Percentiles rank a stretch among this genome's conserved stretches.
These are phyloP conservation scores for Psittacula cyanocephala DNA, from an alignment of 2,113 vertebrate species.

Conservation along the genomic window DNA sequence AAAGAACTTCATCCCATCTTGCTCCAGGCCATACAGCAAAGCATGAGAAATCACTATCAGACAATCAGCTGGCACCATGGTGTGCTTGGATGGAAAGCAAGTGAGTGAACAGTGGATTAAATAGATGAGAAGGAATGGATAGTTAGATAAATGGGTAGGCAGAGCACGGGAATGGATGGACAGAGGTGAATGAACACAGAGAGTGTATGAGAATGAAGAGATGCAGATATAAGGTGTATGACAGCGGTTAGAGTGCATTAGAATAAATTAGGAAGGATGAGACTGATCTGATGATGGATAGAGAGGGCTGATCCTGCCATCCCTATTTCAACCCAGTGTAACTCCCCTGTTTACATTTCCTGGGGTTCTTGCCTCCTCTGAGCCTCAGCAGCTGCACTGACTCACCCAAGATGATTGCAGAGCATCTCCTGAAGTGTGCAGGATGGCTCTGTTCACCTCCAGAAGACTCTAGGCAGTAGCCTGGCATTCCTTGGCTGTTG, in stretches of 20 bases:
- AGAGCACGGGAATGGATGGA: not conserved
- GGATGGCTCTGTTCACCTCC: not conserved
- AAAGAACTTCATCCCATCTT: not conserved
- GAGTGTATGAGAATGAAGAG: not conserved
- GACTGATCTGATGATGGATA: not conserved
- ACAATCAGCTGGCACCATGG: not conserved
- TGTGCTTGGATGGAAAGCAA: not conserved
- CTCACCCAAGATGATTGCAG: not conserved
- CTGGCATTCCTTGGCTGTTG: not conserved
- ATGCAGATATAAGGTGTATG: not conserved
- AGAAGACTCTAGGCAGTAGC: not conserved
- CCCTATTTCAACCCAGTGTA: not conserved
- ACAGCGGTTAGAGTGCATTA: not conserved
- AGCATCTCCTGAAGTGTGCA: not conserved
- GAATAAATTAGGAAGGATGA: not conserved
- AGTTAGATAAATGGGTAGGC: not conserved
- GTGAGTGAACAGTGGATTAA: not conserved
- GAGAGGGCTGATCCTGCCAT: not conserved
- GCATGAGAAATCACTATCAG: not conserved
- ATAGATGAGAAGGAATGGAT: not conserved
- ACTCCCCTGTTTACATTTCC: not conserved
- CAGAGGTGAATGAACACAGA: not conserved
- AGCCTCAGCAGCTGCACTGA: not conserved
- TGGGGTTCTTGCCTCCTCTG: not conserved
- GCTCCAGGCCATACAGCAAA: not conserved